Conservation (phyloP, 2,113 vertebrate species). For the Theristicus caerulescens region DNA sequence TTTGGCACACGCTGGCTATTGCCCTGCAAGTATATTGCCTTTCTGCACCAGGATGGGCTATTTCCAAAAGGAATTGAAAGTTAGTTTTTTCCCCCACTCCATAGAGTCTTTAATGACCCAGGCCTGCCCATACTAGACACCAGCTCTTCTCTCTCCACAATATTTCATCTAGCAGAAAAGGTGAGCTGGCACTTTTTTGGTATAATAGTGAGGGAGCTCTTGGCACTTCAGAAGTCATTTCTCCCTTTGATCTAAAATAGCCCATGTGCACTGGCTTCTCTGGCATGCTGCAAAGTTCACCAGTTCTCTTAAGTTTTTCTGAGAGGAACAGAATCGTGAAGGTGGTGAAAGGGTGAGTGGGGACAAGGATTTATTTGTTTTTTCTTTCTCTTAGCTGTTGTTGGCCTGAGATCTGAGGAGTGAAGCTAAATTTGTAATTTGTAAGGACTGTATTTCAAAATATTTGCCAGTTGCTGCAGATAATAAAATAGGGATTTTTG, state of each 20-base stretch:
- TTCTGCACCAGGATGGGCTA: not conserved
- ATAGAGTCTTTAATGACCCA: not conserved
- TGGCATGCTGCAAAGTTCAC: not conserved
- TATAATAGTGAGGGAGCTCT: not conserved
- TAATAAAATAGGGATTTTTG: slow-evolving; percentile 44
- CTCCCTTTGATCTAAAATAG: slow-evolving; percentile 39
- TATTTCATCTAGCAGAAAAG: not conserved
- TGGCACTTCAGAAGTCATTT: slow-evolving; percentile 8
- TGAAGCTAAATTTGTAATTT: slow-evolving; percentile 37
- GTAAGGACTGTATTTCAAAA: slow-evolving; percentile 4
- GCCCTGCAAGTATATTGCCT: not conserved
- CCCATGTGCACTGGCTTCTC: not conserved
- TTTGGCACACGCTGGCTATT: not conserved
- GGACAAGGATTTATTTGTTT: slow-evolving; percentile 44
- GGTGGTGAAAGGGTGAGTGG: slow-evolving; percentile 18
- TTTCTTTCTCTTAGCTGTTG: slow-evolving; percentile 18
- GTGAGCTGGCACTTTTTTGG: not conserved
- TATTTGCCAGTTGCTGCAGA: slow-evolving; percentile 37
- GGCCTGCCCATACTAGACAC: not conserved
- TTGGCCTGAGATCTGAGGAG: slow-evolving; percentile 41
- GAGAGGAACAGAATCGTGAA: not conserved
- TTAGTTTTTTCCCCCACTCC: not conserved
- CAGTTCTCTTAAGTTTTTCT: slow-evolving; percentile 30
- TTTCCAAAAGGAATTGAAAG: not conserved
- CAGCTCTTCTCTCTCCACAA: not conserved